Conservation (phyloP, 1,140 invertebrate species). For the Conus betulinus region DNA sequence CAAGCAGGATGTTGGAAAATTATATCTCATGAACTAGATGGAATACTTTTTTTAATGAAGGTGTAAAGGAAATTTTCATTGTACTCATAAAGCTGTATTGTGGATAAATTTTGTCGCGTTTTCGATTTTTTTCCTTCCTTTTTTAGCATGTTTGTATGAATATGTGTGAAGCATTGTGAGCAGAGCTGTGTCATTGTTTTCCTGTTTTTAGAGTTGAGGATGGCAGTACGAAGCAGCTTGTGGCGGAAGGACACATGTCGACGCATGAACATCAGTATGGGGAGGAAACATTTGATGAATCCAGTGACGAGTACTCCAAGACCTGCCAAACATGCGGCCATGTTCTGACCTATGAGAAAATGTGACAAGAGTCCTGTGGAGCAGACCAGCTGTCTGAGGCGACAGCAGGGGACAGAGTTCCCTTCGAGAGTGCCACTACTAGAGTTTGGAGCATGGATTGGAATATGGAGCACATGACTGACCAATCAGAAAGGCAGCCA, state of each 20-base stretch:
- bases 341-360: slow-evolving; percentile 91
- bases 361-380: slow-evolving; percentile 79
- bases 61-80: not conserved
- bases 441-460: too few relatives aligned
- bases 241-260: slow-evolving; percentile 80
- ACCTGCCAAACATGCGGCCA: slow-evolving; percentile 87
- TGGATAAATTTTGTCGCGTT: not conserved
- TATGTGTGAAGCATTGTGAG: too few relatives aligned
- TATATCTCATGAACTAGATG: too few relatives aligned
- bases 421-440: too few relatives aligned
- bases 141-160: too few relatives aligned
- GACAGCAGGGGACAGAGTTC: too few relatives aligned
- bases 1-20: too few relatives aligned
- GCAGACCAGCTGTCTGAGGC: too few relatives aligned
- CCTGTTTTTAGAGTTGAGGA: slow-evolving; percentile 82
- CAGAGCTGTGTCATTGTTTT: not conserved
- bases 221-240: slow-evolving; percentile 92
- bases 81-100: not conserved
- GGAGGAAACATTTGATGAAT: slow-evolving; percentile 78
- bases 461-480: too few relatives aligned
- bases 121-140: not conserved
- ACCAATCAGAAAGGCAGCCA: too few relatives aligned
- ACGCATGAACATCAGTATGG: slow-evolving; percentile 89
- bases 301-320: slow-evolving; percentile 84
- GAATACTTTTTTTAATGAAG: too few relatives aligned